phyloP scores from a whole-genome alignment of 2,113 vertebrate genomes.

The Pseudopipra pipra region DNA sequence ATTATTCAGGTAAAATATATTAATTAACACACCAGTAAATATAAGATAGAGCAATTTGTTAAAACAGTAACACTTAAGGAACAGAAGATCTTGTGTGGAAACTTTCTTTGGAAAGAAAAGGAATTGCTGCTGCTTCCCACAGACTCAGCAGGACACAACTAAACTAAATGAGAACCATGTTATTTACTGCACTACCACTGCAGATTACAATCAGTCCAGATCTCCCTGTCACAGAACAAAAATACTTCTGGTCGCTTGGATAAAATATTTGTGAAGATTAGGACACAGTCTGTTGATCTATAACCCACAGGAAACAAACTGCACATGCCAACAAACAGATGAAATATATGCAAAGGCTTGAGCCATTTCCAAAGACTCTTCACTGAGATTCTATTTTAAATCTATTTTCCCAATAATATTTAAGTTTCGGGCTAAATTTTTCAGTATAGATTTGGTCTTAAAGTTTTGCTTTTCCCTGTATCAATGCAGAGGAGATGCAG shows the following conservation, averaged over 20 bases:
- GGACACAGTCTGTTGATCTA: neutral
- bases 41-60: neutral
- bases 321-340: neutral
- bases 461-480: neutral
- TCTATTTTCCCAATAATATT: neutral
- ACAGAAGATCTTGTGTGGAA: neutral
- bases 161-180: neutral
- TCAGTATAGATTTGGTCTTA: neutral
- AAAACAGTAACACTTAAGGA: neutral
- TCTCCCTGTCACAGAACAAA: neutral
- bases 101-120: neutral
- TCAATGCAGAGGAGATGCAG: neutral
- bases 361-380: neutral
- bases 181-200: neutral
- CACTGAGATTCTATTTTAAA: neutral
- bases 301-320: neutral
- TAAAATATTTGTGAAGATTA: neutral
- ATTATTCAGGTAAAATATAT: neutral
- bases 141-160: neutral
- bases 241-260: neutral
- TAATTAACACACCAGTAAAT: neutral
- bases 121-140: neutral
- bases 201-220: neutral
- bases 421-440: neutral
- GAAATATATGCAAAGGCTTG: neutral